A percentile compares a stretch with the other conserved stretches of the same genome.
Evolutionary conservation across 2,888 invertebrate species (phyloP).

Genomic region (Cheilosia variabilis): DNA sequence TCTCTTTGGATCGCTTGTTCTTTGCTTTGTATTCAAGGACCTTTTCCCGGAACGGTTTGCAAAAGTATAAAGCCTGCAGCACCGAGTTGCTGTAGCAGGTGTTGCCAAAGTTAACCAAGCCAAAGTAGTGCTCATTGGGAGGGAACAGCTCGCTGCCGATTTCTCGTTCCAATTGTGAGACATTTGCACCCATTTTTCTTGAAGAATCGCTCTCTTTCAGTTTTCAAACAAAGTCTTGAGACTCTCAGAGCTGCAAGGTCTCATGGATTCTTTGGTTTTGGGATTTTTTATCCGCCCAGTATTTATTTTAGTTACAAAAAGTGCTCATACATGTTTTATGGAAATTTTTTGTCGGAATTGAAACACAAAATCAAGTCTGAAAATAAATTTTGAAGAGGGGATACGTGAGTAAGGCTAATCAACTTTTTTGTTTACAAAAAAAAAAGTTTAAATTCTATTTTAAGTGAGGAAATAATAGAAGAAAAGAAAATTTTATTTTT

Average conservation of each 20-base stretch:
- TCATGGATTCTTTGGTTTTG: slow-evolving; percentile 39
- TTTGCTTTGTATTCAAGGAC: slow-evolving; percentile 99
- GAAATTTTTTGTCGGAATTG: slow-evolving; percentile 64
- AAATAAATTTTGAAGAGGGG: slow-evolving; percentile 84
- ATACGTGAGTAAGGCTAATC: slow-evolving; percentile 80
- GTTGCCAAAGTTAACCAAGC: slow-evolving; percentile 99
- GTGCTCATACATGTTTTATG: slow-evolving; percentile 25
- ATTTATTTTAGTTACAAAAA: slow-evolving; percentile 16
- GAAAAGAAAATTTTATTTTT: slow-evolving; percentile 37
- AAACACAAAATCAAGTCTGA: slow-evolving; percentile 81
- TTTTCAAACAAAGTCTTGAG: not conserved
- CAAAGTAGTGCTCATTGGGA: slow-evolving; percentile 99
- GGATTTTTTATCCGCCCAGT: slow-evolving; percentile 2
- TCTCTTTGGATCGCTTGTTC: slow-evolving; percentile 98
- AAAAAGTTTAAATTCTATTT: slow-evolving; percentile 53
- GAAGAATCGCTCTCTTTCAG: not conserved
- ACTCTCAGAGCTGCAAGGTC: not conserved
- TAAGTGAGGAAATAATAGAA: slow-evolving; percentile 52
- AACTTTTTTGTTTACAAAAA: slow-evolving; percentile 30
- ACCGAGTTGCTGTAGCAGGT: slow-evolving; percentile 99
- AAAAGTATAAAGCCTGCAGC: slow-evolving; percentile 99
- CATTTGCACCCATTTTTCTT: slow-evolving; percentile 93
- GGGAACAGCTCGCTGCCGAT: slow-evolving; percentile 99
- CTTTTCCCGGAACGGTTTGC: slow-evolving; percentile 99
- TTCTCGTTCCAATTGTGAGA: slow-evolving; percentile 99